Evolutionary conservation across 1,140 invertebrate genomes (phyloP), one percentile per base, ranked within the genome.

Genomic region (Plectus sambesii): DNA sequence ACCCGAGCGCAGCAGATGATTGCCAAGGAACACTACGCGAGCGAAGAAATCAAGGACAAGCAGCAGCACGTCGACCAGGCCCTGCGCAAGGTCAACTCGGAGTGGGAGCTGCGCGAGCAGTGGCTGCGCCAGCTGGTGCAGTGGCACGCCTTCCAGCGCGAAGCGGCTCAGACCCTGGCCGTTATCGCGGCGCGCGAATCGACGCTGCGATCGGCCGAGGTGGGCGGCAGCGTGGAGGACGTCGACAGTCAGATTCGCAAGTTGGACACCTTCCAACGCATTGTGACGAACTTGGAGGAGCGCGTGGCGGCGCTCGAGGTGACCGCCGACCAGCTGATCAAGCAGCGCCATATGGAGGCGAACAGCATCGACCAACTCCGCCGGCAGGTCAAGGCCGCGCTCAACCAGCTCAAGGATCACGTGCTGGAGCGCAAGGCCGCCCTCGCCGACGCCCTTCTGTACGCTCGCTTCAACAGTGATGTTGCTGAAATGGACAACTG

Each of bases 101-200:
- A 83, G 1, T 94, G 88, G 86, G 83, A 86, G 46, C 78, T 82
- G 22, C 84, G 87, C 61, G 86, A 88, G 68, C 79, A 89, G 2
- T 82, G 86, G 59, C 73, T 97, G 20, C 86, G 93, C 69, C 89
- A 98, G 69, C 75, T 93, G 37, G 87, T 90, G 51, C 88, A 96
- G 69, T 73, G 90, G 44, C 87, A 94, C 66, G 84, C 87, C 65
- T 96, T 97, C 78, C 72, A 93, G 37, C 76, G 89, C 25, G 92
- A 97, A 73, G 86, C 86, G 9, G 88, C 90, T 66, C 84, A 90
- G 69, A 77, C 96, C 20, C 84, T 94, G 60, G 83, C 85, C 55
- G 75, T 87, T 2, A 88, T 85, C 49, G 80, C 79, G 23, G 78
- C 58, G 12, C 49, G 66, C 9, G 40, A 42, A 24, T 47, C 22